Base-by-base conservation (phyloP, 2,113 vertebrate genomes). In the Petrocephalus microphthalmus region DNA sequence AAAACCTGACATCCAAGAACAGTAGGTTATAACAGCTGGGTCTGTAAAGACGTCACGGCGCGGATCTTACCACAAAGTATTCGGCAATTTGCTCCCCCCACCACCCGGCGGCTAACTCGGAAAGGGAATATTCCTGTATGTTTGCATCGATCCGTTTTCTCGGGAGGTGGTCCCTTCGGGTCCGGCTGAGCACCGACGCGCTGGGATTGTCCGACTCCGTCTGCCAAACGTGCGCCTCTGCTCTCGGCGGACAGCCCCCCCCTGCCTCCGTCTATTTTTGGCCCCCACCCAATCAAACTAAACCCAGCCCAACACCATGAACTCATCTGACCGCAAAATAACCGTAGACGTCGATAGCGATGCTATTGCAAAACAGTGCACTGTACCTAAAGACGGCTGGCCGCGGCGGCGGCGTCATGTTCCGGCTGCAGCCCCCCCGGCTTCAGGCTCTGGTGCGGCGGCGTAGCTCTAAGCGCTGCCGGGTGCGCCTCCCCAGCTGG, bases 361-460 rank as follows among this genome's bases (percentile, higher is more conserved):
- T 10, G 2, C 33, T n/a, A 49, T 2, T 57, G 84, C 60, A n/a
- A n/a, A 49, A 25, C 25, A 20, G 17, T 83, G 88, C 74, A 83
- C 7, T 84, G 87, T 90, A 90, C 88, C 88, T 85, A 89, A 91
- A 74, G 90, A 87, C 89, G 90, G 91, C 89, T 88, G 89, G 90
- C 90, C 87, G 91, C 93, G 92, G 90, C 90, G 89, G 91, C 93
- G 93, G 94, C 94, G 93, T 93, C 92, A 93, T 88, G 90, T 87
- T 83, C 86, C 81, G 87, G 87, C 84, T 60, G 86, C 88, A 67
- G 74, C 42, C 42, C 42, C 42, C 88, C 88, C 81, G 87, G 87
- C 87, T 81, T 82, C 88, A 53, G 88, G 64, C 11, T 19, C 47
- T 20, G 89, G 22, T 85, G 37, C 33, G 82, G 82, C 49, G 53